These are phyloP conservation scores for Psittacula cyanocephala DNA, from an alignment of 2,113 vertebrate species.

Conservation along the genomic window DNA sequence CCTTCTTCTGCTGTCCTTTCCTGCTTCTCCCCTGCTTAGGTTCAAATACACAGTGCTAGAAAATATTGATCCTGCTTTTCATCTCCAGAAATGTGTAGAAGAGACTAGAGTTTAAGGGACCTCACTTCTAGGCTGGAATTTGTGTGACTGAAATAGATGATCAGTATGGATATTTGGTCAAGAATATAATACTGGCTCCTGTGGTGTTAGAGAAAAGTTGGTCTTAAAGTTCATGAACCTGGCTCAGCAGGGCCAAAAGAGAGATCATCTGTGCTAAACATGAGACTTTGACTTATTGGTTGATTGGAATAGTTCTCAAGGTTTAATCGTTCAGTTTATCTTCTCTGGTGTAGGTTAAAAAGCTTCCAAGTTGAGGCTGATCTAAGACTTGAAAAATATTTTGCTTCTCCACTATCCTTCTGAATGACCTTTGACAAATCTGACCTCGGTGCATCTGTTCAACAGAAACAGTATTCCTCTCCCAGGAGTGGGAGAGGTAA, in stretches of 20 bases:
- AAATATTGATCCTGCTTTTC: background rate
- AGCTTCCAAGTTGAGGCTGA: background rate
- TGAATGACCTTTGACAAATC: background rate
- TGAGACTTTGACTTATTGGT: background rate
- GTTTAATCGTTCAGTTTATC: background rate
- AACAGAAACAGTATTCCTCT: background rate
- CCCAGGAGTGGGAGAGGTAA: background rate
- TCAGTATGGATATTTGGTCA: background rate
- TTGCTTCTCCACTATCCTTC: background rate
- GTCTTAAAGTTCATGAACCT: background rate
- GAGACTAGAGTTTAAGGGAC: background rate
- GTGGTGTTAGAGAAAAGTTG: background rate
- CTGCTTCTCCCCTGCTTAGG: background rate
- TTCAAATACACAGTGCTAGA: background rate
- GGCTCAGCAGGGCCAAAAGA: background rate
- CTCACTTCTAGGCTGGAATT: background rate
- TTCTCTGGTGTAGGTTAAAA: background rate
- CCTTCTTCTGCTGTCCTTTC: background rate
- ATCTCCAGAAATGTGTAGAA: background rate
- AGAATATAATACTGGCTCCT: background rate
- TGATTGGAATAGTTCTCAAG: background rate
- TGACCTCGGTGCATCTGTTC: background rate
- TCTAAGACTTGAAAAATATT: background rate
- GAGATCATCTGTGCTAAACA: background rate
- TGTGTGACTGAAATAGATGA: background rate